Percentiles rank a stretch among this genome's conserved stretches.
These are phyloP conservation scores for Rhinogobius similis DNA, from an alignment of 2,113 vertebrate genomes.

Conservation along the genomic window DNA sequence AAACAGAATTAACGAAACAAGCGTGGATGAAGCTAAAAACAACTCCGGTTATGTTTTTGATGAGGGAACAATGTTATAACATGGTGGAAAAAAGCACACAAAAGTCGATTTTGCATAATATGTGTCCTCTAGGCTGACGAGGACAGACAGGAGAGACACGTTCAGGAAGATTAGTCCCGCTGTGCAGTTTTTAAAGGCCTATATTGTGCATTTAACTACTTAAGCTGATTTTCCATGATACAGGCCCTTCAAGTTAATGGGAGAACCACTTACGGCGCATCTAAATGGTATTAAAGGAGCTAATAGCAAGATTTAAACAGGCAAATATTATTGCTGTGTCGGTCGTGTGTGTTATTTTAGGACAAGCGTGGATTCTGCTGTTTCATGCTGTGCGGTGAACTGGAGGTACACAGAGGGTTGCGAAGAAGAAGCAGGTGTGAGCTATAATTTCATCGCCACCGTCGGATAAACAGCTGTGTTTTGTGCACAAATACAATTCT, in stretches of 20 bases:
- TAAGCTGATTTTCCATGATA: no score
- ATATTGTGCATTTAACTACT: no score
- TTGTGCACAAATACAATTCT: background rate
- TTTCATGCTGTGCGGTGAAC: background rate
- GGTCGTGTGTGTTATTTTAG: background rate
- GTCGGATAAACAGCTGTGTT: background rate
- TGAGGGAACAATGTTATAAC: background rate
- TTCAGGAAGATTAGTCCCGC: no score
- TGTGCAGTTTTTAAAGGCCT: no score
- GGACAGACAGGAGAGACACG: no score
- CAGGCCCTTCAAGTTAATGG: no score
- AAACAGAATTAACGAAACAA: no score
- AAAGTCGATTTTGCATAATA: no score
- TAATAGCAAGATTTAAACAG: background rate
- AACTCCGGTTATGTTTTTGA: background rate
- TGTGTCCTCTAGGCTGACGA: no score
- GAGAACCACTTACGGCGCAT: no score
- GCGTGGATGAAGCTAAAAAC: no score
- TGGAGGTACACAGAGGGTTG: background rate
- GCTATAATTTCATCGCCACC: background rate
- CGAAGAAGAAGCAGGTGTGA: conserved; percentile 2
- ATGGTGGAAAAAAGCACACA: no score
- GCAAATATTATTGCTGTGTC: background rate
- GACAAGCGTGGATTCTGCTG: background rate
- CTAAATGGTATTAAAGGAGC: background rate